Percentiles rank a stretch among this genome's conserved stretches.
Conservation (phyloP, 2,888 invertebrate genomes). For the Clistopyga incitator region DNA sequence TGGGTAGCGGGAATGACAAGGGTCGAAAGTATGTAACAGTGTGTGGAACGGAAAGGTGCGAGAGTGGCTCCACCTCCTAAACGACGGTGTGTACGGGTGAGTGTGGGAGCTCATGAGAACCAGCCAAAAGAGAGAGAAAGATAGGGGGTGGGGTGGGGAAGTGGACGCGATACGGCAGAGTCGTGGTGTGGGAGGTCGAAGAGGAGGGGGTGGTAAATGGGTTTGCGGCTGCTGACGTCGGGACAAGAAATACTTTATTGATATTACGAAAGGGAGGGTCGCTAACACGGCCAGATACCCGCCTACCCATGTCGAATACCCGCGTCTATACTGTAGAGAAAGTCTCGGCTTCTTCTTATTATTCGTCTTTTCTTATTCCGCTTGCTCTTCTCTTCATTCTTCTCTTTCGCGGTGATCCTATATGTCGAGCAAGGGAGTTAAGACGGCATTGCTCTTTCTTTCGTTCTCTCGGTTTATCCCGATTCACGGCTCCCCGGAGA, state of each 20-base stretch:
- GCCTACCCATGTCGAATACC: constrained; percentile 59
- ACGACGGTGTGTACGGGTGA: constrained; percentile 22
- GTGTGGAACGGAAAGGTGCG: not conserved
- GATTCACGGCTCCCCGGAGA: constrained; percentile 23
- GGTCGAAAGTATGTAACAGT: not conserved
- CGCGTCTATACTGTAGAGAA: constrained; percentile 23
- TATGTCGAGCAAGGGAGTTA: not conserved
- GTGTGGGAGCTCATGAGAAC: constrained; percentile 45
- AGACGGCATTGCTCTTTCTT: constrained; percentile 10
- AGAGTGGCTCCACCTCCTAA: constrained; percentile 9
- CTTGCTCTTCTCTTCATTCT: constrained; percentile 30
- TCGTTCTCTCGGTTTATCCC: not conserved
- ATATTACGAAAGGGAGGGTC: constrained; percentile 69
- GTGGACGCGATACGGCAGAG: constrained; percentile 54
- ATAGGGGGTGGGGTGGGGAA: constrained; percentile 12
- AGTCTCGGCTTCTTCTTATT: constrained; percentile 32
- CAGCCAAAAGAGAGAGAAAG: constrained; percentile 47
- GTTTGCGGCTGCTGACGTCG: constrained; percentile 71
- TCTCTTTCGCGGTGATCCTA: constrained; percentile 1
- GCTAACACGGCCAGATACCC: constrained; percentile 56
- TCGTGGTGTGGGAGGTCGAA: constrained; percentile 12
- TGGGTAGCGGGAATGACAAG: constrained; percentile 15
- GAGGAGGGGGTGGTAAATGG: constrained; percentile 66
- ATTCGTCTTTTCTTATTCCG: constrained; percentile 48
- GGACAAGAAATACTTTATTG: constrained; percentile 73